These are phyloP conservation scores for Rhodeus uyekii DNA, from an alignment of 2,797 vertebrate genomes.

Conservation along the genomic window DNA sequence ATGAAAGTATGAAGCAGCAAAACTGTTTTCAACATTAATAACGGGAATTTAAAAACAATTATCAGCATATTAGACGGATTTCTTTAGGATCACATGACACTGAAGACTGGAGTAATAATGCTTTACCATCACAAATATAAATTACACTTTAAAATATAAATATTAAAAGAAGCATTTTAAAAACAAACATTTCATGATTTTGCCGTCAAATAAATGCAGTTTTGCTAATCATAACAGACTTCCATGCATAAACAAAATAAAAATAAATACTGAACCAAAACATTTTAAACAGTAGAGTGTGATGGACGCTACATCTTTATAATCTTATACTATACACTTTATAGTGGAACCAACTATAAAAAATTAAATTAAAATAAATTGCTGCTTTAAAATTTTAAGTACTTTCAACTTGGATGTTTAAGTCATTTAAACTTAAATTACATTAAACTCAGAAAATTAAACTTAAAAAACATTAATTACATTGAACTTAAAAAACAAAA, in stretches of 20 bases:
- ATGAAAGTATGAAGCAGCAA: not conserved
- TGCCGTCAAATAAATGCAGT: not conserved
- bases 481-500: too few species aligned
- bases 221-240: not conserved
- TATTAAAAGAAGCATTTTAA: not conserved
- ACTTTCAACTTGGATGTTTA: too few species aligned
- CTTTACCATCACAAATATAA: not conserved
- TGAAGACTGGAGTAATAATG: not conserved
- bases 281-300: not conserved
- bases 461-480: too few species aligned
- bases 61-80: not conserved
- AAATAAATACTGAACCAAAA: not conserved
- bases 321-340: too few species aligned
- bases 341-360: too few species aligned
- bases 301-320: too few species aligned
- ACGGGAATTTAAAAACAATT: too few species aligned
- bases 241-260: not conserved
- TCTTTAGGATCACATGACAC: not conserved
- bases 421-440: too few species aligned
- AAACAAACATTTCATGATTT: not conserved
- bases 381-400: too few species aligned
- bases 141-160: not conserved
- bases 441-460: too few species aligned
- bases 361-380: too few species aligned
- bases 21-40: not conserved